These are phyloP conservation scores for Spizaetus ornatus DNA, from an alignment of 2,113 vertebrate genomes.

Conservation along the genomic window DNA sequence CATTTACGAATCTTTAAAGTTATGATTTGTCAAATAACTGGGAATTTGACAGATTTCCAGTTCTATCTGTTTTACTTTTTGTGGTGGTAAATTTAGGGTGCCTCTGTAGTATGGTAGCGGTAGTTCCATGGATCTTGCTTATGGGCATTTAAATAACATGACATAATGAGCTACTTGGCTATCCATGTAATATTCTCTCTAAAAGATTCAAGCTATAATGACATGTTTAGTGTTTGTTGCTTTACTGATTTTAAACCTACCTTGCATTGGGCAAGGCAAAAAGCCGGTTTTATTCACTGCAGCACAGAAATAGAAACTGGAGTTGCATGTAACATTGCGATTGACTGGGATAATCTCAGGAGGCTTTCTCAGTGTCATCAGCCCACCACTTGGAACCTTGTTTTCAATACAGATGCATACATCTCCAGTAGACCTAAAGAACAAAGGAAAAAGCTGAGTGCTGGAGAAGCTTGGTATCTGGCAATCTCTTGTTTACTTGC, in stretches of 20 bases:
- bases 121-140: not conserved
- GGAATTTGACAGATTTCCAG: not conserved
- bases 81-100: not conserved
- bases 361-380: not conserved
- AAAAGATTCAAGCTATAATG: not conserved
- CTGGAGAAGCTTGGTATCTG: not conserved
- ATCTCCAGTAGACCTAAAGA: not conserved
- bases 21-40: not conserved
- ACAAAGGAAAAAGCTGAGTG: not conserved
- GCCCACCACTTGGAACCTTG: not conserved
- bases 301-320: not conserved
- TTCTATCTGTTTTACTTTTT: not conserved
- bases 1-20: not conserved
- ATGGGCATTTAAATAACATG: not conserved
- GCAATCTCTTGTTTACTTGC: not conserved
- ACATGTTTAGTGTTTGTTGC: not conserved
- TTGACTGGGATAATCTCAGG: not conserved
- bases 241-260: not conserved
- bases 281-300: not conserved
- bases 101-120: not conserved
- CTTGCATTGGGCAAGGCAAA: not conserved
- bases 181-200: constrained; percentile 13
- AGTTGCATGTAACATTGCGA: not conserved
- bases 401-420: not conserved
- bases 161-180: not conserved